Percentiles rank a stretch among this genome's conserved stretches.
These are phyloP conservation scores for Ischnura elegans DNA, from an alignment of 2,888 invertebrate genomes.

Conservation along the genomic window DNA sequence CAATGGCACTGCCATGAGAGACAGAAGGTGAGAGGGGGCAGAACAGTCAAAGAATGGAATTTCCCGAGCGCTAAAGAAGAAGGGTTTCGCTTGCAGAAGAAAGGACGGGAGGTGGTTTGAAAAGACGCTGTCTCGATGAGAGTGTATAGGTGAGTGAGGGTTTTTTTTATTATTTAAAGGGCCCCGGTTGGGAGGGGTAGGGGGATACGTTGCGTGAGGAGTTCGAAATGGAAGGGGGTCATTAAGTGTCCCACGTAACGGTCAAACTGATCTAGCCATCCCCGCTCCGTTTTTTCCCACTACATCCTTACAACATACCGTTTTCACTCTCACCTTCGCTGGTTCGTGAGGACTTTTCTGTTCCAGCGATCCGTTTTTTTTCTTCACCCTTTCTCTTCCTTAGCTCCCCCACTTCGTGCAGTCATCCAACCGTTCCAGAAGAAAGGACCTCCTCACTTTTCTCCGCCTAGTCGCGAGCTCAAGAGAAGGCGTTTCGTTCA, in stretches of 20 bases:
- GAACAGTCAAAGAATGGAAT: not conserved
- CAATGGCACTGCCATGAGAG: not conserved
- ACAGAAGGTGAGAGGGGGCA: not conserved
- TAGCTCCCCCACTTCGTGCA: not conserved
- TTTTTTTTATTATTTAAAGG: not conserved
- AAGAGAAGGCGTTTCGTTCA: not conserved
- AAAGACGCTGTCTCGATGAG: not conserved
- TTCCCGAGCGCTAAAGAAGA: not conserved
- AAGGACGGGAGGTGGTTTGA: not conserved
- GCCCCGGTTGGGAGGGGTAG: not conserved
- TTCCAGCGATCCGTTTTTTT: not conserved
- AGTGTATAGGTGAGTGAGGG: constrained; percentile 5
- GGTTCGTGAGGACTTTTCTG: not conserved
- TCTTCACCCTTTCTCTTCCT: not conserved
- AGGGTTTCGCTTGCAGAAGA: not conserved
- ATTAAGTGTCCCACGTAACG: constrained; percentile 21
- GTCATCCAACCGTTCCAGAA: not conserved
- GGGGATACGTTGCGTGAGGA: not conserved
- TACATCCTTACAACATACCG: not conserved
- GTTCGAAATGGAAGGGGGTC: constrained; percentile 29
- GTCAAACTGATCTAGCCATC: constrained; percentile 38
- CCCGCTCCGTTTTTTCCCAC: not conserved
- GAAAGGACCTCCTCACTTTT: not conserved
- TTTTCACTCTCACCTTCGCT: not conserved
- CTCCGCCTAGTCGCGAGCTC: not conserved